phyloP scores from a whole-genome alignment of 2,797 vertebrate genomes.

The Chiroxiphia lanceolata region DNA sequence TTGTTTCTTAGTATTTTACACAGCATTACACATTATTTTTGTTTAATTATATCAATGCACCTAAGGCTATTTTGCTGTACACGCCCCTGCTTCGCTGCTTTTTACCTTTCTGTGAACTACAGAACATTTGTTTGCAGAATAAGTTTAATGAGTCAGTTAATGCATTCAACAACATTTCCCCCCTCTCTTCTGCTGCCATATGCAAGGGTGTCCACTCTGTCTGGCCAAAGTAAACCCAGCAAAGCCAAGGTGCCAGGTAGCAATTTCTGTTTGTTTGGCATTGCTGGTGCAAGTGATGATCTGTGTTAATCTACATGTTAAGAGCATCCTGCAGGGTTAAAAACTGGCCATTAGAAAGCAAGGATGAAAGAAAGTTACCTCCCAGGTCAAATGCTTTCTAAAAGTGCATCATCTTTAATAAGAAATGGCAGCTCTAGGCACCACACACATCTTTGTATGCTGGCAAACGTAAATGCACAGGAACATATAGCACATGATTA shows the following conservation, averaged over 20 bases:
- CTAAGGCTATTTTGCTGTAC: not conserved
- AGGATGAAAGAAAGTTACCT: conserved; percentile 19
- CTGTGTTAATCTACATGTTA: not conserved
- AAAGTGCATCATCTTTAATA: conserved; percentile 29
- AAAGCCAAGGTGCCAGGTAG: not conserved
- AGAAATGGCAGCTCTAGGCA: conserved; percentile 18
- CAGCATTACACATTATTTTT: not conserved
- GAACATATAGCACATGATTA: conserved; percentile 1
- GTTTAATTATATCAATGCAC: not conserved
- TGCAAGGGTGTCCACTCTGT: not conserved
- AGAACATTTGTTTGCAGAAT: conserved; percentile 1
- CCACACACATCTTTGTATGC: not conserved
- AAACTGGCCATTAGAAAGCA: conserved; percentile 23
- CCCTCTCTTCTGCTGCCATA: not conserved
- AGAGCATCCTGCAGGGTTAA: not conserved
- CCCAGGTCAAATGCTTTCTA: conserved; percentile 25
- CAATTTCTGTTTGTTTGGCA: not conserved
- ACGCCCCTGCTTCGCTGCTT: not conserved
- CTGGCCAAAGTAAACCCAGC: not conserved
- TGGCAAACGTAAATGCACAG: not conserved
- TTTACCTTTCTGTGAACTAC: not conserved
- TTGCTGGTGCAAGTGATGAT: not conserved
- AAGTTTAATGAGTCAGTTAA: not conserved
- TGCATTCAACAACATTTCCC: not conserved
- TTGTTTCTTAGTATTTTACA: conserved; percentile 25